Evolutionary conservation across 2,888 invertebrate genomes (phyloP).

Genomic region (Eudemis profundana): DNA sequence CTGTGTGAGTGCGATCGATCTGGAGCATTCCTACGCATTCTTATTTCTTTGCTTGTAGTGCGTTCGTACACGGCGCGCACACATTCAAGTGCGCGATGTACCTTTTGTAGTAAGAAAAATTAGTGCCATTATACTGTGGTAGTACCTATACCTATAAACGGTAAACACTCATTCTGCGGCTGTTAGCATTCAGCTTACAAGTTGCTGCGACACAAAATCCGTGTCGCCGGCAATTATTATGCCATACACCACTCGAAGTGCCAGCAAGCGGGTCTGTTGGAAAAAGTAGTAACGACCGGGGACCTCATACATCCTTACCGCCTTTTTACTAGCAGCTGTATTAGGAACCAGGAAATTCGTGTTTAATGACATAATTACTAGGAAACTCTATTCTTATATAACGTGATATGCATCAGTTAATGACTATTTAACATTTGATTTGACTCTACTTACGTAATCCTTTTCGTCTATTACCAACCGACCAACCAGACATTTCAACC

Average conservation of each 20-base stretch:
- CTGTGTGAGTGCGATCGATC: too few species aligned
- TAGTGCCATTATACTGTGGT: too few species aligned
- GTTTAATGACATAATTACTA: conserved; percentile 59
- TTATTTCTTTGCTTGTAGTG: too few species aligned
- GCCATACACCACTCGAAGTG: conserved; percentile 39
- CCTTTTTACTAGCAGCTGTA: neutral
- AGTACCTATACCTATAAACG: neutral
- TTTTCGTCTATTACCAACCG: too few species aligned
- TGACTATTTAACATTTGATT: neutral
- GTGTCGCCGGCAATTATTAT: conserved; percentile 41
- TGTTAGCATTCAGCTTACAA: conserved; percentile 45
- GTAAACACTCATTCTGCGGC: conserved; percentile 20
- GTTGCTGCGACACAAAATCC: conserved; percentile 34
- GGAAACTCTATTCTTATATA: conserved; percentile 37
- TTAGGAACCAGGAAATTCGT: conserved; percentile 60
- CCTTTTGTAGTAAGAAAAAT: too few species aligned
- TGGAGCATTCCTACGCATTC: too few species aligned
- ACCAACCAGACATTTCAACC: too few species aligned
- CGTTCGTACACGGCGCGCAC: too few species aligned
- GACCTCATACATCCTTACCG: neutral
- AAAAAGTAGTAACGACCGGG: neutral
- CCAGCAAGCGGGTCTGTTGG: neutral
- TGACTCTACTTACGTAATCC: too few species aligned
- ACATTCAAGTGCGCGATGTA: too few species aligned
- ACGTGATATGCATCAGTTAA: conserved; percentile 23